Conservation (phyloP, 2,888 invertebrate species). For the Meandrusa payeni region DNA sequence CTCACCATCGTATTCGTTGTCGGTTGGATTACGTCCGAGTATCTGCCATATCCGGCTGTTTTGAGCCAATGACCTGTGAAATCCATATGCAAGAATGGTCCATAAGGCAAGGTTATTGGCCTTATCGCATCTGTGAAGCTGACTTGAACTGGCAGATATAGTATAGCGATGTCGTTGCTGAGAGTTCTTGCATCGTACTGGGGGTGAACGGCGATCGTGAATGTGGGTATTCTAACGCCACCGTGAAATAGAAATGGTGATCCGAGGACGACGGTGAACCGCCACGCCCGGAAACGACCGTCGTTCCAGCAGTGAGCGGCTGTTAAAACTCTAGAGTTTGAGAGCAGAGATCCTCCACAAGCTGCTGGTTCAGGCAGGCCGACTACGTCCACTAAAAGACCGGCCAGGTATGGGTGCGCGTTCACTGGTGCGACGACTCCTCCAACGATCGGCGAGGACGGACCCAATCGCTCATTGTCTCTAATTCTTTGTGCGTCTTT, state of each 20-base stretch:
- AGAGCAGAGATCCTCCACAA: conserved; percentile 58
- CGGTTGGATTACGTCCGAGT: conserved; percentile 49
- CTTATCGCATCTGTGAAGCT: conserved; percentile 41
- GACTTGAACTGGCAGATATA: conserved; percentile 45
- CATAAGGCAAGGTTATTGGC: conserved; percentile 47
- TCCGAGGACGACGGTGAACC: conserved; percentile 57
- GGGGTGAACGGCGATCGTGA: conserved; percentile 47
- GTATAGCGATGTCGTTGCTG: conserved; percentile 61
- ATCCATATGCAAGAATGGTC: conserved; percentile 38
- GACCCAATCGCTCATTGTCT: conserved; percentile 35
- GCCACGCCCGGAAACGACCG: conserved; percentile 50
- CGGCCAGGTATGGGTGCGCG: conserved; percentile 58
- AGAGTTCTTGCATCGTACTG: conserved; percentile 46
- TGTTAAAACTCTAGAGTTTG: conserved; percentile 49
- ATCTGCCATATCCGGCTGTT: conserved; percentile 60
- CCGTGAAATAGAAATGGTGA: conserved; percentile 55
- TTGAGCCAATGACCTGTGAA: conserved; percentile 42
- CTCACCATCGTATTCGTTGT: conserved; percentile 52
- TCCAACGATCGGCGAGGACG: conserved; percentile 50
- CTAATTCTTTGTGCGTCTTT: conserved; percentile 50
- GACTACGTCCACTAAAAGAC: conserved; percentile 51
- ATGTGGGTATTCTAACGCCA: conserved; percentile 45
- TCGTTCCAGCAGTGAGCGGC: conserved; percentile 68
- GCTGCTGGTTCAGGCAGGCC: conserved; percentile 47
- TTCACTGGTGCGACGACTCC: conserved; percentile 49